phyloP scores from a whole-genome alignment of 64 coral and sea anemone species.

The Catalaphyllia jardinei region DNA sequence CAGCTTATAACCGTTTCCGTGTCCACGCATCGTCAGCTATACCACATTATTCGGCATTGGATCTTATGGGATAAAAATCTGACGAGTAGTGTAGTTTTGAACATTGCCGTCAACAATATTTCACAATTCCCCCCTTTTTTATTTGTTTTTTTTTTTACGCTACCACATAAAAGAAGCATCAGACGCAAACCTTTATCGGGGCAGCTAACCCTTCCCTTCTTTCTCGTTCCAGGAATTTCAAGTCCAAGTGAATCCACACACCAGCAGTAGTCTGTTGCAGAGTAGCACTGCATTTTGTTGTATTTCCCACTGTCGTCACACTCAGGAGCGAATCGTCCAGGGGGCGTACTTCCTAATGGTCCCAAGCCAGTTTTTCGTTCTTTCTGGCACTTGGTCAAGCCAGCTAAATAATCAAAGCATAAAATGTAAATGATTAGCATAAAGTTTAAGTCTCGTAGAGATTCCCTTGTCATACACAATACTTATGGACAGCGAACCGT shows the following conservation, averaged over 20 bases:
- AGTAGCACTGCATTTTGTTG: constrained; percentile 70
- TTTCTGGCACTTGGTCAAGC: constrained; percentile 38
- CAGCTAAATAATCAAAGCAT: neutral
- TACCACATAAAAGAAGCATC: neutral
- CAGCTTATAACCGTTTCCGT: too few relatives aligned
- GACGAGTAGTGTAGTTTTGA: too few relatives aligned
- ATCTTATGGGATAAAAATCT: too few relatives aligned
- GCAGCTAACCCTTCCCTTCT: constrained; percentile 40
- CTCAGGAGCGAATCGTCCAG: constrained; percentile 70
- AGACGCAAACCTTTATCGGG: constrained; percentile 16
- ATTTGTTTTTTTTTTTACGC: too few relatives aligned
- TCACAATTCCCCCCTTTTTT: too few relatives aligned
- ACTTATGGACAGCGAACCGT: too few relatives aligned
- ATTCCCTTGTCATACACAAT: too few relatives aligned
- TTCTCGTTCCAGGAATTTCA: constrained; percentile 69
- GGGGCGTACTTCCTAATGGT: constrained; percentile 34
- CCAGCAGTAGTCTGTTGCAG: constrained; percentile 71
- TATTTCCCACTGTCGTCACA: constrained; percentile 70
- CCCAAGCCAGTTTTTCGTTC: constrained; percentile 48
- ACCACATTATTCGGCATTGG: too few relatives aligned
- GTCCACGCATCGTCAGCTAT: too few relatives aligned
- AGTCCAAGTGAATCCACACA: constrained; percentile 77
- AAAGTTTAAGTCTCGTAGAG: too few relatives aligned
- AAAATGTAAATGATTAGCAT: neutral
- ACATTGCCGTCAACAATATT: too few relatives aligned